phyloP scores from a whole-genome alignment of 2,888 invertebrate genomes.

The Acheta domesticus region DNA sequence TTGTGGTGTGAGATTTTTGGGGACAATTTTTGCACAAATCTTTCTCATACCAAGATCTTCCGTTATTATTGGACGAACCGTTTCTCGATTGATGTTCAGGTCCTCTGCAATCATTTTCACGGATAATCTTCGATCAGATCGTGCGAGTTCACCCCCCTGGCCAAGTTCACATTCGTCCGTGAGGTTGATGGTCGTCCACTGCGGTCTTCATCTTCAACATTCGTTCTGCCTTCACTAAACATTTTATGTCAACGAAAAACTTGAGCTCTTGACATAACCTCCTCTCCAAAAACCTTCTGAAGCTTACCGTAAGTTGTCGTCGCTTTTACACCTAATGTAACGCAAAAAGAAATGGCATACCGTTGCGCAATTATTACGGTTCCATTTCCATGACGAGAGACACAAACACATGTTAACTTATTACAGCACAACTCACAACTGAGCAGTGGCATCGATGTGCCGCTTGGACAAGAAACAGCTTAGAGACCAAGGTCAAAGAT shows the following conservation, averaged over 20 bases:
- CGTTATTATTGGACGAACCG: too few relatives aligned
- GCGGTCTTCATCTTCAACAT: not conserved
- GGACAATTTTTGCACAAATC: too few relatives aligned
- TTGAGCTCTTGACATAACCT: too few relatives aligned
- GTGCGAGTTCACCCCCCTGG: slow-evolving; percentile 12
- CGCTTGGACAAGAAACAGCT: not conserved
- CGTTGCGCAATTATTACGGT: not conserved
- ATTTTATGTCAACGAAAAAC: too few relatives aligned
- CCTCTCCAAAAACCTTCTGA: too few relatives aligned
- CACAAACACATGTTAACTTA: too few relatives aligned
- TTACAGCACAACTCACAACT: not conserved
- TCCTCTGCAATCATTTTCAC: not conserved
- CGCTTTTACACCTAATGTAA: not conserved
- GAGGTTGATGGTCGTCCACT: slow-evolving; percentile 20
- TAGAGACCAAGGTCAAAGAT: not conserved
- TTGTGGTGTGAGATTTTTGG: too few relatives aligned
- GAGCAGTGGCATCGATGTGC: not conserved
- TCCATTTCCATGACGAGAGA: too few relatives aligned
- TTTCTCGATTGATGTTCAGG: too few relatives aligned
- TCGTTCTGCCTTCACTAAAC: too few relatives aligned
- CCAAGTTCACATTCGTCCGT: not conserved
- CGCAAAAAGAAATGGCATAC: not conserved
- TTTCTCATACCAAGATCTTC: too few relatives aligned
- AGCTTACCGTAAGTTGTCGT: not conserved
- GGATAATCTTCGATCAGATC: slow-evolving; percentile 11